Evolutionary conservation across 2,888 invertebrate species (phyloP), one percentile per base, ranked within the genome.

Genomic region (Megalurothrips usitatus): DNA sequence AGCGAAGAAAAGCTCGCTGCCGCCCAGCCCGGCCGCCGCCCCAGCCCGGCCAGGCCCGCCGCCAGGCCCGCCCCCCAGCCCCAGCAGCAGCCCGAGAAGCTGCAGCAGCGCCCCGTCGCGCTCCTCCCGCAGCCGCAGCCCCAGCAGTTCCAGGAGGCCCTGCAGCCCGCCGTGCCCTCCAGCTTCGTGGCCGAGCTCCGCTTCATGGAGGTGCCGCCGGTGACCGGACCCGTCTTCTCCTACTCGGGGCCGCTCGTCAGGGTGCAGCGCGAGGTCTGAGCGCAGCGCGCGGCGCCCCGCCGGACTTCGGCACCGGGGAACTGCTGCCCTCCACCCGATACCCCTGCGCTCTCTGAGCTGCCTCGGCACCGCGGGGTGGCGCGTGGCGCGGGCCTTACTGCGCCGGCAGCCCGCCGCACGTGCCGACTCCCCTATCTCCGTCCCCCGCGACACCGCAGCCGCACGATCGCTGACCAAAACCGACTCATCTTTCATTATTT

Each of bases 171-270:
- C 9, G 68, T 75, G 68, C 68, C 68, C 23, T 23, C 68, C 68
- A 75, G 68, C 68, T 75, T 75, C 26, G 68, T 75, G 26, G 68
- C 68, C 23, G 68, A 75, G 68, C 68, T 75, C 23, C 68, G 68
- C 68, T 75, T 26, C 68, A 75, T 75, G 68, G 68, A 75, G 68
- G 68, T 75, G 68, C 68, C 68, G 9, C 68, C 68, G 23, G 9
- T 75, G 26, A 23, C 68, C 26, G 68, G 68, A 1, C 68, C 68
- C 6, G 68, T 75, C 11, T 75, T 26, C 68, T 75, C 68, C 68
- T 75, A 75, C 68, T 75, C 68, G 26, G 23, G 12, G 68, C 68
- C 68, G 26, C 68, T 75, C 68, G 68, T 75, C 68, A n/a, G 68
- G 11, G 68, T 75, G 23, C 68, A 75, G 68, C 68, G 68, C 26